Evolutionary conservation across 2,888 invertebrate genomes (phyloP).

Genomic region (Horisme vitalbata): DNA sequence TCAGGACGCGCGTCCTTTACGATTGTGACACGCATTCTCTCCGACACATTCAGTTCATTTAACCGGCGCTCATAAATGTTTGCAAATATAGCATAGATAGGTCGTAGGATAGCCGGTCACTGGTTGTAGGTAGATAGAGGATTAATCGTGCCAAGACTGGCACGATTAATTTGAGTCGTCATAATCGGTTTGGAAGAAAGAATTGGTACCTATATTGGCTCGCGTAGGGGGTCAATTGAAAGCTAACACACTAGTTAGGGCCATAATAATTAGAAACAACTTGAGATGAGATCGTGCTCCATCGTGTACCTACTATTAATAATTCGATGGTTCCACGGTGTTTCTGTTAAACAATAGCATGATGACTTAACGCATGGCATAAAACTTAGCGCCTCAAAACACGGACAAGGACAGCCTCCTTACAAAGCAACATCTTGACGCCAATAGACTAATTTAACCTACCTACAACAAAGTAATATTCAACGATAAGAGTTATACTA

Average conservation of each 20-base stretch:
- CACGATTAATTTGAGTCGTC: constrained; percentile 1
- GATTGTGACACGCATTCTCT: constrained; percentile 49
- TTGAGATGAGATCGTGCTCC: not conserved
- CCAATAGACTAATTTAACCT: no score
- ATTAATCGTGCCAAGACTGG: no score
- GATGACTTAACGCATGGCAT: constrained; percentile 20
- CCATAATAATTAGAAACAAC: no score
- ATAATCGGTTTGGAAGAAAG: no score
- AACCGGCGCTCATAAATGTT: constrained; percentile 8
- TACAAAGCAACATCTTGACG: constrained; percentile 11
- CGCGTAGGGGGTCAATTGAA: no score
- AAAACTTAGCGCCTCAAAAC: constrained; percentile 24
- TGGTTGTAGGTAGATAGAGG: no score
- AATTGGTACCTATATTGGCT: no score
- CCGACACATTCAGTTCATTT: constrained; percentile 37
- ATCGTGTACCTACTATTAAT: no score
- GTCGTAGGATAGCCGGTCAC: not conserved
- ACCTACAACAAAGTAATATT: constrained; percentile 11
- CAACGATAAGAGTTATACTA: constrained; percentile 11
- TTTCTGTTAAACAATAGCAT: constrained; percentile 9
- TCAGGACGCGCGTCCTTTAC: constrained; percentile 62
- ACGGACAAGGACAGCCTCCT: constrained; percentile 22
- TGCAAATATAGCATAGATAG: not conserved
- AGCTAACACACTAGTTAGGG: no score
- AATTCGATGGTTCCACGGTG: not conserved